These are phyloP conservation scores for Mimas tiliae DNA, from an alignment of 2,888 invertebrate species.

Conservation along the genomic window DNA sequence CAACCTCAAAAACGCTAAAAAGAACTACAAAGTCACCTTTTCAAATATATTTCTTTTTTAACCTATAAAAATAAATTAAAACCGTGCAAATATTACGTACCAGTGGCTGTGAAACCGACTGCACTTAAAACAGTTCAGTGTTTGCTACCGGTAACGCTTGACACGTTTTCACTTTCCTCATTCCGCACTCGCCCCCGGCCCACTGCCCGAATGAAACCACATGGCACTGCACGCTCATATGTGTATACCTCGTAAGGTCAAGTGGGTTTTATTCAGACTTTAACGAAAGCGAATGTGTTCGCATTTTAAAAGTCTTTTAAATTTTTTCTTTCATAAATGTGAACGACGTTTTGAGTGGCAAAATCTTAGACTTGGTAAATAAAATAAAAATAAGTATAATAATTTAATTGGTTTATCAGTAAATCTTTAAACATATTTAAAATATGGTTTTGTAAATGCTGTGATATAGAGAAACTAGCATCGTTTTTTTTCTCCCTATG, in stretches of 20 bases:
- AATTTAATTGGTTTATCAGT: too few species aligned
- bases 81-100: background rate
- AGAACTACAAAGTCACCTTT: too few species aligned
- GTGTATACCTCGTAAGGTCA: conserved; percentile 43
- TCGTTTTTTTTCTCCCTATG: too few species aligned
- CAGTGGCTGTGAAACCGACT: conserved; percentile 23
- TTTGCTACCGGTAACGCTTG: conserved; percentile 54
- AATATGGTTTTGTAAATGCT: too few species aligned
- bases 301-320: background rate
- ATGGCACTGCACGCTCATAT: conserved; percentile 30
- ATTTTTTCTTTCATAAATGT: background rate
- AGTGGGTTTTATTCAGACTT: conserved; percentile 27
- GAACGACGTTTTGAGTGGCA: background rate
- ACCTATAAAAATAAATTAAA: background rate
- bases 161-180: conserved; percentile 74
- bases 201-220: conserved; percentile 36
- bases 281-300: conserved; percentile 16
- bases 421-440: too few species aligned
- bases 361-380: background rate
- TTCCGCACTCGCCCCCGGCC: conserved; percentile 34
- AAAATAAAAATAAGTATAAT: too few species aligned
- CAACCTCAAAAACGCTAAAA: too few species aligned
- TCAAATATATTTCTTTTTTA: too few species aligned
- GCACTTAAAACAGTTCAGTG: conserved; percentile 47
- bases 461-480: too few species aligned